Conservation (phyloP, 1,140 invertebrate species). For the Daktulosphaira vitifoliae region DNA sequence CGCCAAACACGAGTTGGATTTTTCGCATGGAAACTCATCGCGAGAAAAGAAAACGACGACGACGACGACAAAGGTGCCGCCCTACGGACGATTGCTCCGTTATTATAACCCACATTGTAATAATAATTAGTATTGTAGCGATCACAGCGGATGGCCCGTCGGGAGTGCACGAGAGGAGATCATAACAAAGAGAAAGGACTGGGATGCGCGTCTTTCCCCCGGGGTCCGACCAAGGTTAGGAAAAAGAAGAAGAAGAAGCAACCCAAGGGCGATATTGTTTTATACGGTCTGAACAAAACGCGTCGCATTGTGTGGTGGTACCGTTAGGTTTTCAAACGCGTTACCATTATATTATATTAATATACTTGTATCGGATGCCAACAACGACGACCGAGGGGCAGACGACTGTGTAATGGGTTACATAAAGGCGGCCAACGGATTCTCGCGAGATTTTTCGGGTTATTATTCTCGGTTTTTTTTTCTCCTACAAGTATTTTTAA, state of each 20-base stretch:
- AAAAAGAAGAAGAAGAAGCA: background rate
- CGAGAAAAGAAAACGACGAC: too few relatives aligned
- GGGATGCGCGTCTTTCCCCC: background rate
- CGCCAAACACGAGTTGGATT: too few relatives aligned
- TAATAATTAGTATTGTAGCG: too few relatives aligned
- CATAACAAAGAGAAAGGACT: constrained; percentile 11
- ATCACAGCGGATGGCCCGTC: constrained; percentile 4
- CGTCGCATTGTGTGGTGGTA: background rate
- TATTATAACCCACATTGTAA: too few relatives aligned
- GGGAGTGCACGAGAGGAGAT: background rate
- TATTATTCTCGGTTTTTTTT: background rate
- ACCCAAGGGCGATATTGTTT: constrained; percentile 27
- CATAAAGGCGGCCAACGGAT: background rate
- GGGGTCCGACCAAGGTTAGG: constrained; percentile 7
- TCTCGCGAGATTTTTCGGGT: background rate
- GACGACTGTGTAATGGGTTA: constrained; percentile 1
- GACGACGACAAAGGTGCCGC: too few relatives aligned
- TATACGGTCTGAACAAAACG: background rate
- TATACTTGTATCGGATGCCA: constrained; percentile 7
- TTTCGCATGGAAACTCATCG: too few relatives aligned
- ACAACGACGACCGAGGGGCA: background rate
- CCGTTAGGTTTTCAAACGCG: constrained; percentile 16
- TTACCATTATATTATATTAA: constrained; percentile 5
- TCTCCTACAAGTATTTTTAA: too few relatives aligned
- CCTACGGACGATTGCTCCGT: too few relatives aligned